Evolutionary conservation across 2,113 vertebrate genomes (phyloP).

Genomic region (Meleagris gallopavo): DNA sequence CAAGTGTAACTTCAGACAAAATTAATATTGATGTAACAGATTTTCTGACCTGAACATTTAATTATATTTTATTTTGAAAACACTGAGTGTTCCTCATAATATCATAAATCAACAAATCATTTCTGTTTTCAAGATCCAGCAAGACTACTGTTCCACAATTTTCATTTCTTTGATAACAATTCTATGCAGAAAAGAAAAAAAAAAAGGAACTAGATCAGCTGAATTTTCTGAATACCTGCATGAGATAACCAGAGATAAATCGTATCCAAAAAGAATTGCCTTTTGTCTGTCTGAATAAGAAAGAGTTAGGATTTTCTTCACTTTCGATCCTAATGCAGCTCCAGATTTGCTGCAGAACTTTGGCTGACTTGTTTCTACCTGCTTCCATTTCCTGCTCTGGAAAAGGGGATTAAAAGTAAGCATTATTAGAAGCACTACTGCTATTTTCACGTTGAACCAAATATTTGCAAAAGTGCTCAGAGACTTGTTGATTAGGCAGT

Average conservation of each 20-base stretch:
- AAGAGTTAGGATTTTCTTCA: neutral
- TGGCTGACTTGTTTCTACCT: neutral
- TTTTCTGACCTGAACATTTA: neutral
- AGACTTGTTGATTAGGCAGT: neutral
- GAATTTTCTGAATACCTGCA: slow-evolving; percentile 57
- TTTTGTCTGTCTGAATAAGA: slow-evolving; percentile 36
- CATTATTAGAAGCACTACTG: neutral
- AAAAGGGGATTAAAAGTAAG: neutral
- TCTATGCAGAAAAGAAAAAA: neutral
- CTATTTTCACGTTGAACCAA: slow-evolving; percentile 1
- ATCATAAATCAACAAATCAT: neutral
- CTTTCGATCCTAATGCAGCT: neutral
- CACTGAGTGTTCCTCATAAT: rapidly evolving
- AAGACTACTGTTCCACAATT: neutral
- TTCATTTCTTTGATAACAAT: neutral
- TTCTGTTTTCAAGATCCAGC: neutral
- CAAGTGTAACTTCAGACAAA: neutral
- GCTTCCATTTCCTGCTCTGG: neutral
- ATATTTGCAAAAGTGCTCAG: slow-evolving; percentile 24
- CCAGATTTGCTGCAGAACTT: neutral
- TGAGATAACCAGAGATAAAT: slow-evolving; percentile 36
- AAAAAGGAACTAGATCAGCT: neutral
- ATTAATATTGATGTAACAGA: neutral
- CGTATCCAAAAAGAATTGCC: neutral
- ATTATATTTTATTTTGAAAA: neutral